phyloP scores from a whole-genome alignment of 2,113 vertebrate genomes.

The Cyphomyrus discorhynchus region DNA sequence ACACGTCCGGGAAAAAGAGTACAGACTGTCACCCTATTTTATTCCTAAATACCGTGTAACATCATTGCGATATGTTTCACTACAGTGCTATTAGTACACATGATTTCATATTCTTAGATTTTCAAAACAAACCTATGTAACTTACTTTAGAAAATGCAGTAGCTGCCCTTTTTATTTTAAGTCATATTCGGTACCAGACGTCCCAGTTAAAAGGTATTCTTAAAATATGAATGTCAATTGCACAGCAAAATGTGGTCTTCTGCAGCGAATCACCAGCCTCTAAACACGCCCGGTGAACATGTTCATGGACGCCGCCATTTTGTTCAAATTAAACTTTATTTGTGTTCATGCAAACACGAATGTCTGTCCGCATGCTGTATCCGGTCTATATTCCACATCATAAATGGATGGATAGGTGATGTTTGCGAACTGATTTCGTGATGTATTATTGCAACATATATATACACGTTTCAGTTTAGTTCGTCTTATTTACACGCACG shows the following conservation, averaged over 20 bases:
- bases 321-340: constrained; percentile 66
- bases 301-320: constrained; percentile 54
- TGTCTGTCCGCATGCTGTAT: background rate
- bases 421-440: background rate
- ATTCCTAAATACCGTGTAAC: background rate
- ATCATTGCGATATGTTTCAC: background rate
- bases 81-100: background rate
- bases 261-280: background rate
- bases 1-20: background rate
- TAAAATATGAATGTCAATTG: background rate
- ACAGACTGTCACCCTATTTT: background rate
- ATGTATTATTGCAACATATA: background rate
- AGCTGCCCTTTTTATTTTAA: background rate
- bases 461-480: background rate
- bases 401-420: background rate
- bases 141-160: background rate
- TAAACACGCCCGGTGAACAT: constrained; percentile 3
- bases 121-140: background rate
- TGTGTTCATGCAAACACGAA: background rate
- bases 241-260: background rate
- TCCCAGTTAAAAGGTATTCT: background rate
- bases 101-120: background rate
- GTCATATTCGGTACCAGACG: background rate
- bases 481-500: background rate
- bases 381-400: background rate